Evolutionary conservation across 1,140 invertebrate species (phyloP), one percentile per base, ranked within the genome.

Genomic region (Diabrotica undecimpunctata): DNA sequence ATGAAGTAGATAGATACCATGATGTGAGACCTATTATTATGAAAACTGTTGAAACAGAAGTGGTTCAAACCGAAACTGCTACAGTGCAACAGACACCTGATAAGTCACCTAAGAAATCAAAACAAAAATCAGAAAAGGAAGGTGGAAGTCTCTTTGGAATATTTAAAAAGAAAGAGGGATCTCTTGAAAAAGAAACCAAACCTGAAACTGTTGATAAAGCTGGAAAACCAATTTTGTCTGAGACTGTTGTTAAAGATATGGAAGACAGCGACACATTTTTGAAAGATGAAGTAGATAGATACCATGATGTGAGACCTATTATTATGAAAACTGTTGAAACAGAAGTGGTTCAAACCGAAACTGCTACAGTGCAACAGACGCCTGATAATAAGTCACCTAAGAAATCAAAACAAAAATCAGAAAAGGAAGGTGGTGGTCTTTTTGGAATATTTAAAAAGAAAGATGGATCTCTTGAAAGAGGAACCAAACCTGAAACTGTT

Each of bases 1-100:
- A 57, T 5, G 69, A 69, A 69, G 35, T 69, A 52, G 57, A 50
- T 25, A 63, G 55, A 52, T 69, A 64, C 41, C 61, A 71, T 51
- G 69, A 69, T 54, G 64, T 69, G 10, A 59, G 58, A 25, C 64
- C 35, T 0, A 57, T 64, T 7, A 10, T 52, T 10, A 39, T 7
- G 6, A 6, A 12, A 13, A 11, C 13, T 9, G 8, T 36, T 50
- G 5, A 0, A 5, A 14, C 6, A 25, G 9, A 37, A 12, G 67
- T 61, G n/a, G 54, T 64, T 41, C 67, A 72, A 35, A 63, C 61
- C 39, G 56, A 46, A 38, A 25, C 55, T 25, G 54, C 36, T 9
- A 36, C 4, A 9, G 8, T 64, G 12, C 55, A 38, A 53, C 53
- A 65, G 35, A 39, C 9, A 14, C 54, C 55, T 46, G n/a, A 41